Base-by-base conservation (phyloP, 2,888 invertebrate genomes). In the Ectobius pallidus region DNA sequence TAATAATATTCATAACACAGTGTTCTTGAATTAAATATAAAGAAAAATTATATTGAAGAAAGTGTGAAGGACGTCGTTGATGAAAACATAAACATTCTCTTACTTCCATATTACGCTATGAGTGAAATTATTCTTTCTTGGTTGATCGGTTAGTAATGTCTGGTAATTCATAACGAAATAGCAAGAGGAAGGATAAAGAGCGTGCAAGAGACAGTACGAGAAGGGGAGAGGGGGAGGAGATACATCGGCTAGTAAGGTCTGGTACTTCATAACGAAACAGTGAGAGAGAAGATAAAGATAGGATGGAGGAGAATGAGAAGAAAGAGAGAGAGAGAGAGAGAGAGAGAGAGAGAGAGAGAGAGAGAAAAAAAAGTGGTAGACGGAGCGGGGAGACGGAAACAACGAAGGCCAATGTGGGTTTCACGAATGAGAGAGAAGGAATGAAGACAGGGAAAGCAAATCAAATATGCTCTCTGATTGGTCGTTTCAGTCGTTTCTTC, bases 381-480 rank as follows among this genome's bases (percentile, higher is more conserved):
- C 7, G 22, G 27, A 30, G 16, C 1, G 14, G 16, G 32, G n/a
- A n/a, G n/a, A n/a, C n/a, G 25, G 65, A 65, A 27, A 16, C 27
- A 34, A 30, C 27, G 32, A 20, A 22, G 11, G 34, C 34, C 34
- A 30, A 46, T 46, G 58, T 30, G 58, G 55, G 46, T 25, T 30
- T 22, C 18, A 39, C 25, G 71, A 71, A 55, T 14, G 67, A 71
- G 67, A n/a, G n/a, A 65, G 52, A 52, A 65, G 55, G 65, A 63
- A 42, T 42, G 58, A 58, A 58, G 69, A 55, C 42, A 42, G 39
- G 62, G 58, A 69, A 49, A 25, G 34, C 27, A 58, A 34, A 55
- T 69, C 62, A 32, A 63, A 69, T 62, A 42, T 44, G 61, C 69
- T 63, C 65, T 73, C 69, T 73, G 73, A 73, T 73, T 73, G 73